Evolutionary conservation across 2,888 invertebrate genomes (phyloP).

Genomic region (Leptarthrus brevirostris): DNA sequence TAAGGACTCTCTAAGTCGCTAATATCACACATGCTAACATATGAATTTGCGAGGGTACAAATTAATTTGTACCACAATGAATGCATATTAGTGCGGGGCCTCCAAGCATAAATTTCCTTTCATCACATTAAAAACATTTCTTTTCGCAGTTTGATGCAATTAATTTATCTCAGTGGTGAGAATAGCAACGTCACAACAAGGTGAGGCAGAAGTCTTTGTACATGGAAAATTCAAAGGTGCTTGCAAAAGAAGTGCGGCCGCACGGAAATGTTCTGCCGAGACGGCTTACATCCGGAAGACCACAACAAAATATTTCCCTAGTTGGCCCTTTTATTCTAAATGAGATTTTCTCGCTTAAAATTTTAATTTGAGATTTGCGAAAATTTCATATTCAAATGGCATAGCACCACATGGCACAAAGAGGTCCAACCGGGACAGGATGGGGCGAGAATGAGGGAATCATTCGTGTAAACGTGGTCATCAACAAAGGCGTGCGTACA

Average conservation of each 20-base stretch:
- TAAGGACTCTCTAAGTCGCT: no score
- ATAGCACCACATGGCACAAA: constrained; percentile 47
- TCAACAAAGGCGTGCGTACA: constrained; percentile 42
- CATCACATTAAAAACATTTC: constrained; percentile 26
- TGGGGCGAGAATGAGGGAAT: constrained; percentile 40
- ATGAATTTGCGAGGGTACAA: no score
- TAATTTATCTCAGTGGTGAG: constrained; percentile 47
- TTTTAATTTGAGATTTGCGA: constrained; percentile 48
- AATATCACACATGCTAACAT: no score
- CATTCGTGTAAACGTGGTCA: constrained; percentile 48
- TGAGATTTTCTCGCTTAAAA: constrained; percentile 49
- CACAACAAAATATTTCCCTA: constrained; percentile 42
- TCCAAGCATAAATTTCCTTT: constrained; percentile 45
- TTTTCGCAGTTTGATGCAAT: constrained; percentile 37
- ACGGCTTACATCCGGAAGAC: constrained; percentile 39
- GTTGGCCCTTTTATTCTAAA: constrained; percentile 45
- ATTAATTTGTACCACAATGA: constrained; percentile 13
- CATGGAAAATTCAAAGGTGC: constrained; percentile 27
- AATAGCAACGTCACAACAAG: constrained; percentile 22
- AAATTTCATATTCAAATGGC: constrained; percentile 49
- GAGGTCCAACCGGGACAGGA: not conserved
- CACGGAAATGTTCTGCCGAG: constrained; percentile 22
- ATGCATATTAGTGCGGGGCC: constrained; percentile 39
- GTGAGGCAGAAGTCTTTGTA: constrained; percentile 26
- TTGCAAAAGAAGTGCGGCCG: constrained; percentile 34